A percentile compares a stretch with the other conserved stretches of the same genome.
phyloP scores from a whole-genome alignment of 2,797 vertebrate genomes.

The Cynopterus sphinx region DNA sequence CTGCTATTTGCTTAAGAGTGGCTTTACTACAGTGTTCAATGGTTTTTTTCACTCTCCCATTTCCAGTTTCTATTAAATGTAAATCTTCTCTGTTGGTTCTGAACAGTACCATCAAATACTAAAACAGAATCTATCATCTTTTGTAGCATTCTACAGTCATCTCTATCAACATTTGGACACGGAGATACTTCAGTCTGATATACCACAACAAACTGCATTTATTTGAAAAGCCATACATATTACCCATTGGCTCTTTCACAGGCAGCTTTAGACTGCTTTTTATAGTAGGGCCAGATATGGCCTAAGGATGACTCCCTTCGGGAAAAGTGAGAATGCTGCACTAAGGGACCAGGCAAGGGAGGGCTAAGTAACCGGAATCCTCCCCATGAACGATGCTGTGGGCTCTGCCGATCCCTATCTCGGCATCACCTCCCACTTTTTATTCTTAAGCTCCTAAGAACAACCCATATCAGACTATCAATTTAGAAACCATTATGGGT shows the following conservation, averaged over 20 bases:
- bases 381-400: neutral
- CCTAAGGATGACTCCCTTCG: neutral
- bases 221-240: neutral
- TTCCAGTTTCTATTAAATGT: constrained; percentile 25
- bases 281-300: neutral
- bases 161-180: neutral
- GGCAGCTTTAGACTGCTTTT: neutral
- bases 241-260: neutral
- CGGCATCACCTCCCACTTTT: neutral
- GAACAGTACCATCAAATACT: neutral
- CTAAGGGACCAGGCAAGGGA: accelerated
- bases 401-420: too few relatives aligned
- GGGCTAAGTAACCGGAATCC: neutral
- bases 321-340: neutral
- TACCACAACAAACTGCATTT: neutral
- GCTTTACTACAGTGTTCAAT: neutral
- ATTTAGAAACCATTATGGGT: neutral
- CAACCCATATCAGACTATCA: neutral
- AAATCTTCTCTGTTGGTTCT: neutral
- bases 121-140: neutral
- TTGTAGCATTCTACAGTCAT: neutral
- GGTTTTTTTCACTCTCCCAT: constrained; percentile 17
- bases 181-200: neutral
- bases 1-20: constrained; percentile 11
- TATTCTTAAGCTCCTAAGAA: neutral